These are phyloP conservation scores for Polyploca ridens DNA, from an alignment of 2,888 invertebrate genomes.

Conservation along the genomic window DNA sequence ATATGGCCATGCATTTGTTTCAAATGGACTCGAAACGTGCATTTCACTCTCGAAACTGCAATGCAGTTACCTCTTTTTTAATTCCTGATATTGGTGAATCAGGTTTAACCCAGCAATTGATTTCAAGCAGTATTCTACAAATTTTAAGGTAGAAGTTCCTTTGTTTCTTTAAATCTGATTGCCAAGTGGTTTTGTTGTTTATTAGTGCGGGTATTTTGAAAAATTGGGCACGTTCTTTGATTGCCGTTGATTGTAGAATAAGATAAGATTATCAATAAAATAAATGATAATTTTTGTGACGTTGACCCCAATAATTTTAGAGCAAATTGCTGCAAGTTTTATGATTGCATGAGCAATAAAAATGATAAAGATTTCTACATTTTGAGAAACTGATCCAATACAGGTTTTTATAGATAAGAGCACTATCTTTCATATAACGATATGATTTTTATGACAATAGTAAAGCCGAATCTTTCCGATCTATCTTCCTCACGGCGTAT, in stretches of 20 bases:
- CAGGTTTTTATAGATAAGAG: too few relatives aligned
- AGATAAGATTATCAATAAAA: not conserved
- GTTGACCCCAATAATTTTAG: not conserved
- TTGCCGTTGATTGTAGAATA: not conserved
- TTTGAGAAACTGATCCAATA: not conserved
- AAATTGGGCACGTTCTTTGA: slow-evolving; percentile 2
- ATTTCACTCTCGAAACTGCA: slow-evolving; percentile 14
- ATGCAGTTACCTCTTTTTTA: slow-evolving; percentile 2
- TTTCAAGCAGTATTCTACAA: not conserved
- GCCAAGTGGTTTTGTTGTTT: not conserved
- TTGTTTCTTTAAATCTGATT: not conserved
- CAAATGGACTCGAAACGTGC: slow-evolving; percentile 10
- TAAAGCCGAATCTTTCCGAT: not conserved
- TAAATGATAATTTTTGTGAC: not conserved
- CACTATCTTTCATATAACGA: too few relatives aligned
- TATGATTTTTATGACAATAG: not conserved
- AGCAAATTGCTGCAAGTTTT: not conserved
- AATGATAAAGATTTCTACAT: not conserved
- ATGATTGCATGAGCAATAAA: not conserved
- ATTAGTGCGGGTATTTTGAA: slow-evolving; percentile 3
- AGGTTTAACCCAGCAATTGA: not conserved
- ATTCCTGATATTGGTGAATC: not conserved
- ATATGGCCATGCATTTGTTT: slow-evolving; percentile 4
- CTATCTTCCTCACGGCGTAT: not conserved
- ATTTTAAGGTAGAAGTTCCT: not conserved